Percentiles rank a stretch among this genome's conserved stretches.
These are phyloP conservation scores for Meloidogyne floridensis DNA, from an alignment of 1,140 invertebrate genomes.

Conservation along the genomic window DNA sequence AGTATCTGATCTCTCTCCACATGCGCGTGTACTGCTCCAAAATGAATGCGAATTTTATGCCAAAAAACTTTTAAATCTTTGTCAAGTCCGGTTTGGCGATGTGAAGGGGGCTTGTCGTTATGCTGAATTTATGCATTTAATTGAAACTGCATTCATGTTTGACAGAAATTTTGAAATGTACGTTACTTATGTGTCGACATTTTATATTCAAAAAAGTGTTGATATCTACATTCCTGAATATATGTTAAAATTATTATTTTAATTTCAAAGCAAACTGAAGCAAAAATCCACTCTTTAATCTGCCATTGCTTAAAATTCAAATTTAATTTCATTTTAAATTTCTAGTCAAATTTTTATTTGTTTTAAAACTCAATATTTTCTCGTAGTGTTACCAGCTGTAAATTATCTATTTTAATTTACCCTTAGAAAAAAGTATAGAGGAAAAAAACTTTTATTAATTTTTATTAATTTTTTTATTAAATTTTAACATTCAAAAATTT, in stretches of 20 bases:
- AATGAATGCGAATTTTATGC: background rate
- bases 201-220: background rate
- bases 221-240: background rate
- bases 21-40: background rate
- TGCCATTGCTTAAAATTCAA: too few relatives aligned
- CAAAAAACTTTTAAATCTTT: background rate
- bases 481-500: too few relatives aligned
- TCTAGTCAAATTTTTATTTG: too few relatives aligned
- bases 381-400: too few relatives aligned
- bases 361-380: too few relatives aligned
- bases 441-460: too few relatives aligned
- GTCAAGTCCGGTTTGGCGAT: background rate
- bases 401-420: too few relatives aligned
- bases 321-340: too few relatives aligned
- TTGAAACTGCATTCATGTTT: background rate
- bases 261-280: too few relatives aligned
- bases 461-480: too few relatives aligned
- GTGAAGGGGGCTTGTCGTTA: background rate
- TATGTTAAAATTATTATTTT: background rate
- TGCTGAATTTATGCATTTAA: background rate
- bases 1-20: background rate
- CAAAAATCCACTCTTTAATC: too few relatives aligned
- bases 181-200: background rate
- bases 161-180: background rate
- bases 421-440: too few relatives aligned